Base-by-base conservation (phyloP, 1,140 invertebrate species). In the Sycophaga agraensis region DNA sequence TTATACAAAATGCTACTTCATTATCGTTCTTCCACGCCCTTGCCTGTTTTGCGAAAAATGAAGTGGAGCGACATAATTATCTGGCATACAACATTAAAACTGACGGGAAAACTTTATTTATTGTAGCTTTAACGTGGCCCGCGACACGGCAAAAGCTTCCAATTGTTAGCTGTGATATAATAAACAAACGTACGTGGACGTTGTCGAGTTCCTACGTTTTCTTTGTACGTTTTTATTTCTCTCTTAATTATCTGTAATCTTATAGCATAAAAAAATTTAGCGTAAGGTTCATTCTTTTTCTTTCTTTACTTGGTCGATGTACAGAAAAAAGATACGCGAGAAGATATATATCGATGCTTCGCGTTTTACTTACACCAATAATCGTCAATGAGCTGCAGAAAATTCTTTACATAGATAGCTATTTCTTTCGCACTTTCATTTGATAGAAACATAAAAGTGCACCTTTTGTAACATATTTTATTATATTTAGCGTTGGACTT, bases 111-210 rank as follows among this genome's bases (percentile, higher is more conserved):
- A 60, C 14, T 43, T 68, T 73, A 73, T 74, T 73, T 73, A 74
- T 73, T 70, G 46, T 69, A 70, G 68, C 70, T 74, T 73, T 71
- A 70, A 70, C 67, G 57, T 57, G 39, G 21, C 16, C 11, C 48
- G 56, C 37, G 45, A 65, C 56, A 61, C 45, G 51, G 63, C 66
- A 68, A 61, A 67, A 74, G 71, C 70, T 77, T 74, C 65, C 73
- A 70, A 65, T 76, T 70, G 59, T 75, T 72, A 78, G 73, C 76
- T 77, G 76, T 78, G 76, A 78, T 78, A 78, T 76, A 66, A 56
- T 55, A 55, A 63, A 65, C 63, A 63, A 75, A 70, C 72, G 74
- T 77, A 76, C 68, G 71, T 63, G 73, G 63, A 75, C 73, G 66
- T 75, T 61, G 64, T 66, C 69, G 57, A 75, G 74, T 76, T 77